phyloP scores from a whole-genome alignment of 2,113 vertebrate genomes.

The Heteronetta atricapilla region DNA sequence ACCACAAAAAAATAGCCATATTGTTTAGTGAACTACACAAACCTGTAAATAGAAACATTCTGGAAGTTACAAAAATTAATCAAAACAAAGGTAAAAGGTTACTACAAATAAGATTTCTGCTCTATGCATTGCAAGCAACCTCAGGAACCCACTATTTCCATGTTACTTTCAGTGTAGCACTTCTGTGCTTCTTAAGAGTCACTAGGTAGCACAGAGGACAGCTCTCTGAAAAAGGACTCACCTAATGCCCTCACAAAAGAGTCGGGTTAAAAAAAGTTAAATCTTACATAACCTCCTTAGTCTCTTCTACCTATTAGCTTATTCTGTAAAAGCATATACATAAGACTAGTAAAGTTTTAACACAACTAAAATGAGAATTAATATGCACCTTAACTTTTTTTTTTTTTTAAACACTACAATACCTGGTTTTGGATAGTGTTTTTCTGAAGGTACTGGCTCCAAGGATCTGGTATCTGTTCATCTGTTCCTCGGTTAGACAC shows the following conservation, averaged over 20 bases:
- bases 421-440: constrained; percentile 88
- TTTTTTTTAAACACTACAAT: not conserved
- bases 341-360: not conserved
- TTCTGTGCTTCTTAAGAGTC: not conserved
- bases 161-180: not conserved
- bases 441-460: constrained; percentile 97
- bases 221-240: not conserved
- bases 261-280: not conserved
- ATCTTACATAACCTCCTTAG: not conserved
- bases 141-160: not conserved
- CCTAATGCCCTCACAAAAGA: not conserved
- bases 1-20: not conserved
- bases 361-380: not conserved
- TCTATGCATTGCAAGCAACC: not conserved
- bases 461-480: constrained; percentile 97
- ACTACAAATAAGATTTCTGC: not conserved
- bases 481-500: constrained; percentile 81
- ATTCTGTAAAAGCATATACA: not conserved
- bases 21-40: not conserved
- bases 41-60: not conserved
- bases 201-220: not conserved
- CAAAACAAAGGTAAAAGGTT: not conserved
- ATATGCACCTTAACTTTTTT: not conserved
- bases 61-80: not conserved
- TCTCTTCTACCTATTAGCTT: not conserved